Percentiles rank a stretch among this genome's conserved stretches.
These are phyloP conservation scores for Nyctibius grandis DNA, from an alignment of 2,797 vertebrate species.

Conservation along the genomic window DNA sequence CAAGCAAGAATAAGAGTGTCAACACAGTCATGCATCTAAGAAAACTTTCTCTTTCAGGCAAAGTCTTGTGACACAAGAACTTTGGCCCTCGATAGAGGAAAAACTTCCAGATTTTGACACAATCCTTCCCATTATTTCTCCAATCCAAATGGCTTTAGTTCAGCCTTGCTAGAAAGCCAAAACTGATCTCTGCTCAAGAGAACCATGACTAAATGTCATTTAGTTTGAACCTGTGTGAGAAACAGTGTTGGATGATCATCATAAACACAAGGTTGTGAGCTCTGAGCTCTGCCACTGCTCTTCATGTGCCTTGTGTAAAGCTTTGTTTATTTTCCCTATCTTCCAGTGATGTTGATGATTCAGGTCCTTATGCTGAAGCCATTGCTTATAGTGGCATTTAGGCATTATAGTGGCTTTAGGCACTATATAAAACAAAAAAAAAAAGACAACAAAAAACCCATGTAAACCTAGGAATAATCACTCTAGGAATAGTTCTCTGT, in stretches of 20 bases:
- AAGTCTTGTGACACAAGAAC: slow-evolving; percentile 33
- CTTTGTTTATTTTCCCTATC: background rate
- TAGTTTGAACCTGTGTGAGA: slow-evolving; percentile 13
- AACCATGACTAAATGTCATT: slow-evolving; percentile 30
- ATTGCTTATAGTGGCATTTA: background rate
- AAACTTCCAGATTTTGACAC: slow-evolving; percentile 43
- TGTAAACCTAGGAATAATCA: background rate
- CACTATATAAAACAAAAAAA: background rate
- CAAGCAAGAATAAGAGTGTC: slow-evolving; percentile 41
- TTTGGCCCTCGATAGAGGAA: slow-evolving; percentile 24
- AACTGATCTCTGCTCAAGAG: background rate
- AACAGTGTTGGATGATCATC: background rate
- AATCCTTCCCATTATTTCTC: slow-evolving; percentile 30
- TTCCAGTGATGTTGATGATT: background rate
- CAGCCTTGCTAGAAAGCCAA: slow-evolving; percentile 30
- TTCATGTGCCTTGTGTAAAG: background rate
- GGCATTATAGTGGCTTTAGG: background rate
- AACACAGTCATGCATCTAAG: slow-evolving; percentile 48
- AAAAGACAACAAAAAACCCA: background rate
- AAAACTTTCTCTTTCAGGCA: slow-evolving; percentile 37
- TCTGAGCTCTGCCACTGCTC: background rate
- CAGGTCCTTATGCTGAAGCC: background rate
- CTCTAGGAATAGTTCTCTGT: background rate
- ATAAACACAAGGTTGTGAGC: background rate
- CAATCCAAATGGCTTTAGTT: slow-evolving; percentile 18